phyloP scores from a whole-genome alignment of 2,888 invertebrate species.

The Seladonia tumulorum region DNA sequence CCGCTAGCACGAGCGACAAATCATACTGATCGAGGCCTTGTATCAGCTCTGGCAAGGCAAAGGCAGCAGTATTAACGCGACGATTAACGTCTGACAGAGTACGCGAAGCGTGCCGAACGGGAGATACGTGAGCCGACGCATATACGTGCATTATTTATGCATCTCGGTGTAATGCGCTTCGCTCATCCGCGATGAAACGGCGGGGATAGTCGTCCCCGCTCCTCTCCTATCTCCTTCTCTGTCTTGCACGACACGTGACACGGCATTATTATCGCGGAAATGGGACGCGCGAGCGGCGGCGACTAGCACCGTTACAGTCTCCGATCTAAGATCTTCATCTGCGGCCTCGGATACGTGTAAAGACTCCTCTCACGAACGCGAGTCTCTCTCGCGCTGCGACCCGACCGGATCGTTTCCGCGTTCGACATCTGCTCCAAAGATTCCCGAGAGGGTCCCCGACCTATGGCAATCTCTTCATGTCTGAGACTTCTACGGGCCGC shows the following conservation, averaged over 20 bases:
- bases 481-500: conserved; percentile 40
- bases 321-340: conserved; percentile 59
- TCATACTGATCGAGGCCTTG: not conserved
- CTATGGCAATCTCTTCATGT: conserved; percentile 56
- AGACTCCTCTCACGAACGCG: not conserved
- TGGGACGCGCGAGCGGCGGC: conserved; percentile 44
- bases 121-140: conserved; percentile 26
- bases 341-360: not conserved
- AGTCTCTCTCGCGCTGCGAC: conserved; percentile 24
- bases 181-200: conserved; percentile 17
- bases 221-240: not conserved
- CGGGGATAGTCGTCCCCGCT: not conserved
- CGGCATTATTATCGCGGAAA: conserved; percentile 64
- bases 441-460: conserved; percentile 45
- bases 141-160: conserved; percentile 47
- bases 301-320: conserved; percentile 40
- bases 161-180: conserved; percentile 22
- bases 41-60: conserved; percentile 1
- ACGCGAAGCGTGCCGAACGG: conserved; percentile 37
- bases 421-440: conserved; percentile 58
- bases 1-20: not conserved
- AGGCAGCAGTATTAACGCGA: not conserved
- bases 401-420: conserved; percentile 46
- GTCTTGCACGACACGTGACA: conserved; percentile 34
- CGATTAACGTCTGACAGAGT: conserved; percentile 47